A percentile compares a stretch with the other conserved stretches of the same genome.
phyloP scores from a whole-genome alignment of 1,140 invertebrate species.

The Drosophila orosa region DNA sequence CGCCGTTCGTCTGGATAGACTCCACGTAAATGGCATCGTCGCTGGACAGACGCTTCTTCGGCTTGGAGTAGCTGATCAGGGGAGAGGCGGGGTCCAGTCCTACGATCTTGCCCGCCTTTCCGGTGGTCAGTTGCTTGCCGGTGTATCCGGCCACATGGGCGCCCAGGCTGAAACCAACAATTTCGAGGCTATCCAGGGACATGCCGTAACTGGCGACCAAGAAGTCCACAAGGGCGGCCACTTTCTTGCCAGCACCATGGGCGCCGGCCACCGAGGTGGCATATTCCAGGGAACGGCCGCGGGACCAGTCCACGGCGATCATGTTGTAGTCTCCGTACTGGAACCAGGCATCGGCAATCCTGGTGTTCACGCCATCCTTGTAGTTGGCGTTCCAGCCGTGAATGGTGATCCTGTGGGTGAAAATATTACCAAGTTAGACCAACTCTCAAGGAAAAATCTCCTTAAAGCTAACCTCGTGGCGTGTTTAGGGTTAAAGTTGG shows the following conservation, averaged over 20 bases:
- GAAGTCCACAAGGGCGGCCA: conserved; percentile 85
- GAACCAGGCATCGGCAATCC: conserved; percentile 85
- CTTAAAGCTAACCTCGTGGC: conserved; percentile 49
- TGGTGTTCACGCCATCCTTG: conserved; percentile 65
- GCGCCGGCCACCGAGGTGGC: conserved; percentile 81
- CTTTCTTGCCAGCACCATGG: conserved; percentile 55
- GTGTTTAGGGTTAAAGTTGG: conserved; percentile 51
- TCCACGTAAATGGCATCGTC: conserved; percentile 89
- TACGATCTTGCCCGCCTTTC: conserved; percentile 74
- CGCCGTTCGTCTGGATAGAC: conserved; percentile 90
- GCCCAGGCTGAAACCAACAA: conserved; percentile 89
- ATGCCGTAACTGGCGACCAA: conserved; percentile 84
- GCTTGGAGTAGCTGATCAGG: conserved; percentile 82
- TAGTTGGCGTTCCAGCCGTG: conserved; percentile 79
- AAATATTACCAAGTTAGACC: too few species aligned
- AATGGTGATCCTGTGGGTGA: conserved; percentile 58
- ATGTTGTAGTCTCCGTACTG: conserved; percentile 84
- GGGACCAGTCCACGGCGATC: conserved; percentile 88
- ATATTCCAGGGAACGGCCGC: conserved; percentile 85
- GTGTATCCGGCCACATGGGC: conserved; percentile 88
- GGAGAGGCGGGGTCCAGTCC: conserved; percentile 86
- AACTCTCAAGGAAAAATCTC: accelerated
- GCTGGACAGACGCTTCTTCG: conserved; percentile 86
- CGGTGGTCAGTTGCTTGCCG: conserved; percentile 79
- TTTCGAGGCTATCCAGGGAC: conserved; percentile 85